These are phyloP conservation scores for Halcyon smyrnensis DNA, from an alignment of 2,797 vertebrate genomes.

Conservation along the genomic window DNA sequence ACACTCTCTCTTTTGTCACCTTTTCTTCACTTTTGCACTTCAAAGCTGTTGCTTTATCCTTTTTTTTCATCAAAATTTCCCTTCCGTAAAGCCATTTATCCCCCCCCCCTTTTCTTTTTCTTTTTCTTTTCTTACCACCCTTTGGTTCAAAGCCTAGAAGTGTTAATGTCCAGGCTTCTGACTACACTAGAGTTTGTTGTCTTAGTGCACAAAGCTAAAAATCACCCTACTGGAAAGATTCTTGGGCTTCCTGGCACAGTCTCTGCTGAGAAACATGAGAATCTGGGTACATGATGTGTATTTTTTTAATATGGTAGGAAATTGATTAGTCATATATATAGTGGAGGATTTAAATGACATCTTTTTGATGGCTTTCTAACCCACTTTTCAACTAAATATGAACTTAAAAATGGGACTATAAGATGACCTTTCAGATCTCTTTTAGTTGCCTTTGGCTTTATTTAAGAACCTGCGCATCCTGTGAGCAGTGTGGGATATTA, in stretches of 20 bases:
- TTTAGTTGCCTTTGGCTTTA: neutral
- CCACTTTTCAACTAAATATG: neutral
- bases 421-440: neutral
- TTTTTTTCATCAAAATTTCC: neutral
- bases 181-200: neutral
- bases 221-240: neutral
- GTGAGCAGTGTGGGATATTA: neutral
- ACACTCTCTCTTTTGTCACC: neutral
- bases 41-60: neutral
- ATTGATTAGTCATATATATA: neutral
- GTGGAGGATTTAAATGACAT: neutral
- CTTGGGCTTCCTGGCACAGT: neutral
- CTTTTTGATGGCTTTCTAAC: neutral
- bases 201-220: neutral
- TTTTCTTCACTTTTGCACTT: neutral
- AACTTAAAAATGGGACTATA: neutral
- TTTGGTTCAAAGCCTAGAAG: neutral
- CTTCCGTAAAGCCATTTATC: neutral
- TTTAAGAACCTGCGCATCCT: neutral
- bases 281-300: neutral
- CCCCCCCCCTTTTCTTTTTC: accelerated
- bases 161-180: neutral
- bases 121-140: neutral
- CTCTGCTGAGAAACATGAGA: neutral
- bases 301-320: neutral